Evolutionary conservation across 2,113 vertebrate genomes (phyloP), one percentile per base, ranked within the genome.

Genomic region (Tinamus guttatus): DNA sequence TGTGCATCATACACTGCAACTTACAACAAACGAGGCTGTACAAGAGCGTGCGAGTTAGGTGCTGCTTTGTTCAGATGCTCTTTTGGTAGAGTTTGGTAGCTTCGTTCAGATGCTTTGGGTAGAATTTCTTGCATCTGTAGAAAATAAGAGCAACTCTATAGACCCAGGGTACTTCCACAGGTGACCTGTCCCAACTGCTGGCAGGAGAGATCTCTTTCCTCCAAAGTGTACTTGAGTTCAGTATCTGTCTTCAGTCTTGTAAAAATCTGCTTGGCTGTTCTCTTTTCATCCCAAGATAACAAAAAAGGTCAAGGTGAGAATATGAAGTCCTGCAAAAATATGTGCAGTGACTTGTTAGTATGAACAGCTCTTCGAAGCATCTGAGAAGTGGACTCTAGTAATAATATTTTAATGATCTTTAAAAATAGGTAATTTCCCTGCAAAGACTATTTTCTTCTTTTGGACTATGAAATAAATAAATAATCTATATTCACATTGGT

Each of bases 371-470:
- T 80, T 91, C 34, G 78, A 47, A 87, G 24, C 51, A 82, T 76
- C 52, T 27, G 68, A 30, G 47, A 75, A 27, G 63, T 20, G 69
- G 45, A 78, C 60, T 24, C 30, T 79, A 79, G 45, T 73, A 91
- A 92, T 87, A 81, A 92, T 25, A 43, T 71, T 81, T 89, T 94
- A 94, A 90, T 79, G 56, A 21, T 89, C 88, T 84, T 93, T 69
- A 85, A 93, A 93, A 79, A 45, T 16, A 74, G 59, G 30, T 89
- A n/a, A 75, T 58, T 94, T 95, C 62, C 21, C 25, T 78, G 84
- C 41, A 83, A 75, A 90, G 28, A 16, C 56, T n/a, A n/a, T n/a
- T 78, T 94, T 93, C 94, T n/a, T n/a, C n/a, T 84, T 97, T 85
- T 58, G 62, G 62, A 70, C 41, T 56, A 88, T 64, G 74, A 90